Conservation (phyloP, 2,113 vertebrate genomes). For the Gracilinanus agilis region DNA sequence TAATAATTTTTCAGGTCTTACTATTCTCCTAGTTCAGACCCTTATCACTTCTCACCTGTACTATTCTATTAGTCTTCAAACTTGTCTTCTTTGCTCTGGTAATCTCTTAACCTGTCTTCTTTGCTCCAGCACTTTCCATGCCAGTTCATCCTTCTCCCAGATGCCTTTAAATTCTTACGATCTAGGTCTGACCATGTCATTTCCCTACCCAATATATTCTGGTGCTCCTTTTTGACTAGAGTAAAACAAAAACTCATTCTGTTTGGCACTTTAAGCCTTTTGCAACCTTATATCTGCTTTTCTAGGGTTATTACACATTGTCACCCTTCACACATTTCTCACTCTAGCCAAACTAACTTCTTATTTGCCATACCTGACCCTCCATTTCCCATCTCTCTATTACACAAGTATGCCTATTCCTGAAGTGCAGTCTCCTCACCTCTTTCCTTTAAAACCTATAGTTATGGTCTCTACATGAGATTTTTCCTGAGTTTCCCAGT, state of each 20-base stretch:
- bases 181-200: background rate
- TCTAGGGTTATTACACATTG: background rate
- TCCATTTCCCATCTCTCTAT: background rate
- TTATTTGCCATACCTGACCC: background rate
- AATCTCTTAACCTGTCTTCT: background rate
- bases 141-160: background rate
- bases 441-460: conserved; percentile 6
- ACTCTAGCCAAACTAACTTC: background rate
- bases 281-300: background rate
- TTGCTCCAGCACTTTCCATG: background rate
- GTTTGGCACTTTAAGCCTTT: background rate
- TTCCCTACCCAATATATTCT: background rate
- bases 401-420: background rate
- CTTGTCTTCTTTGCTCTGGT: background rate
- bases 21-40: background rate
- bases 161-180: background rate
- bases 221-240: background rate
- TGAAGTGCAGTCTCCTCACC: background rate
- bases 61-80: background rate
- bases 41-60: background rate
- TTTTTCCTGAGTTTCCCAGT: background rate
- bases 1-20: background rate
- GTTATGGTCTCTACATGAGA: background rate
- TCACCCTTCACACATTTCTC: background rate
- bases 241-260: background rate